Evolutionary conservation across 2,113 vertebrate genomes (phyloP).

Genomic region (Paralichthys olivaceus): DNA sequence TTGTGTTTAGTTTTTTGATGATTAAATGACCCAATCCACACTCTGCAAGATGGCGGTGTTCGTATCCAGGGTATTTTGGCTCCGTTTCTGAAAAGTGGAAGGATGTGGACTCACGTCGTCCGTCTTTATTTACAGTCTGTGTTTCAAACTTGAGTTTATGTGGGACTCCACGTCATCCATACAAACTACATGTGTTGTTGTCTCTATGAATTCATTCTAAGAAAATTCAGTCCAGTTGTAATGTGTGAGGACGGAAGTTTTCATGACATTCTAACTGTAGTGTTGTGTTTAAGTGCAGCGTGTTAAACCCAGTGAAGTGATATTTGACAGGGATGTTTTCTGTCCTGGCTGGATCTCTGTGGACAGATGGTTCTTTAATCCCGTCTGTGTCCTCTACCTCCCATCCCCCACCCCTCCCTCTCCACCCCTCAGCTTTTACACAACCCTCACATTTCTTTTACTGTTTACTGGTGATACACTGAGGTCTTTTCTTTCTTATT

Average conservation of each 20-base stretch:
- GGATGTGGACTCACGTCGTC: too few species aligned
- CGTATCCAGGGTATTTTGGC: too few species aligned
- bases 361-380: constrained; percentile 84
- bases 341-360: constrained; percentile 39
- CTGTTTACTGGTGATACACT: background rate
- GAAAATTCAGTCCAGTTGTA: background rate
- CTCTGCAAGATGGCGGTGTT: too few species aligned
- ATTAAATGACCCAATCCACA: too few species aligned
- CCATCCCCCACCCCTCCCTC: constrained; percentile 27
- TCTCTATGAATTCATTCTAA: background rate
- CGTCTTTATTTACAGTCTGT: too few species aligned
- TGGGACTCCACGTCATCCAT: background rate
- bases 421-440: constrained; percentile 23
- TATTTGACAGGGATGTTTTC: constrained; percentile 47
- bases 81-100: too few species aligned
- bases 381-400: constrained; percentile 68
- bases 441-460: constrained; percentile 18
- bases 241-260: background rate
- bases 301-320: background rate
- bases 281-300: background rate
- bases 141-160: too few species aligned
- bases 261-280: background rate
- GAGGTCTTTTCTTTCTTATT: background rate
- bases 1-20: too few species aligned
- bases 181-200: background rate